Percentiles rank a stretch among this genome's conserved stretches.
These are phyloP conservation scores for Camponotus pennsylvanicus DNA, from an alignment of 1,140 invertebrate genomes.

Conservation along the genomic window DNA sequence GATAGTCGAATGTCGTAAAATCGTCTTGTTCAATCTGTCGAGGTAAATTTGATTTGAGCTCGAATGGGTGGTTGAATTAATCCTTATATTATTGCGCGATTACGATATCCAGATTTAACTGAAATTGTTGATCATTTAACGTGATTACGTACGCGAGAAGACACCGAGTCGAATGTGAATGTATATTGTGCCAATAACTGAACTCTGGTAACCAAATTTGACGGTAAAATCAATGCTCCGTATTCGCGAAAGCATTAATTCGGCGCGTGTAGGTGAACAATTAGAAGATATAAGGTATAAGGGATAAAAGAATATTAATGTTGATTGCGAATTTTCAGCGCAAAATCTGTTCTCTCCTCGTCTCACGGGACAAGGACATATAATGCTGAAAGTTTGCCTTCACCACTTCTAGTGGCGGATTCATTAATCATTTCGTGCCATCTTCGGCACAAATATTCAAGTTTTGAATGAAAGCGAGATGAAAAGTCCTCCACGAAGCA, in stretches of 20 bases:
- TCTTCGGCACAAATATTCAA: slow-evolving; percentile 14
- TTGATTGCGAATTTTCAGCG: neutral
- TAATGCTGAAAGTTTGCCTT: neutral
- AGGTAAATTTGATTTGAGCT: neutral
- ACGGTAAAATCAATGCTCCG: slow-evolving; percentile 75
- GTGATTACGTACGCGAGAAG: slow-evolving; percentile 15
- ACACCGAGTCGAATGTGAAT: slow-evolving; percentile 29
- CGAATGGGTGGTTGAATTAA: neutral
- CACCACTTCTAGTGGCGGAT: neutral
- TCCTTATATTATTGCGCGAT: too few species aligned
- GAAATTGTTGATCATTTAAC: slow-evolving; percentile 12
- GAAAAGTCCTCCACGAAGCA: slow-evolving; percentile 3
- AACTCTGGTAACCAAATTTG: slow-evolving; percentile 45
- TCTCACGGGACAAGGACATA: neutral
- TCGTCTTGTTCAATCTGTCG: neutral
- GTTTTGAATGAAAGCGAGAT: slow-evolving; percentile 45
- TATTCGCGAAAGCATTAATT: slow-evolving; percentile 72
- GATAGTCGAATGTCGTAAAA: neutral
- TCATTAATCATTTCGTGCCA: slow-evolving; percentile 26
- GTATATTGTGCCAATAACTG: slow-evolving; percentile 22
- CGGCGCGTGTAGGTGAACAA: slow-evolving; percentile 48
- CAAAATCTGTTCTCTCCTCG: neutral
- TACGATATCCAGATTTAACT: neutral
- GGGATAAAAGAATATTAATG: slow-evolving; percentile 43
- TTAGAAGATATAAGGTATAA: slow-evolving; percentile 29